Evolutionary conservation across 2,797 vertebrate species (phyloP).

Genomic region (Oreochromis mossambicus): DNA sequence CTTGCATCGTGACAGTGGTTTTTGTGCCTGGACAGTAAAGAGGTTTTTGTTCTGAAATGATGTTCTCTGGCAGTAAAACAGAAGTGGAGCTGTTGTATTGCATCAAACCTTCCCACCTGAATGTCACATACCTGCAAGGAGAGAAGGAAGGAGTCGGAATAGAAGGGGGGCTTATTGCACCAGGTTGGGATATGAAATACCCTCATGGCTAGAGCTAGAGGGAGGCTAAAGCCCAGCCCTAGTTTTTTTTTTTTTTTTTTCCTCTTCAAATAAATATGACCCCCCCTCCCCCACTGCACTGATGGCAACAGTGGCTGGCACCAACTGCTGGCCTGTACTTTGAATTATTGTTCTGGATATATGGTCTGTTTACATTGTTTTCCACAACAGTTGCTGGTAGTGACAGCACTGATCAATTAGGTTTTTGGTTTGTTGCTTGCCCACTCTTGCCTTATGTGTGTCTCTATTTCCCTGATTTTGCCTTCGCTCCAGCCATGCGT

Average conservation of each 20-base stretch:
- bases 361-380: neutral
- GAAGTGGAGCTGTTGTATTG: constrained; percentile 23
- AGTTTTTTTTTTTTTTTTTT: constrained; percentile 20
- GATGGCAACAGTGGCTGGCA: constrained; percentile 56
- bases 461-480: neutral
- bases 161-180: constrained; percentile 30
- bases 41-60: neutral
- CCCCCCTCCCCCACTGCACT: constrained; percentile 52
- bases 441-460: neutral
- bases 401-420: constrained; percentile 14
- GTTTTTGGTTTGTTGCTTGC: neutral
- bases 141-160: constrained; percentile 16
- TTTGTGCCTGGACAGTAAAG: neutral
- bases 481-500: neutral
- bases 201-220: constrained; percentile 40
- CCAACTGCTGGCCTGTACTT: constrained; percentile 19
- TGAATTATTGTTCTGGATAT: neutral
- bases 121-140: constrained; percentile 48
- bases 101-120: constrained; percentile 27
- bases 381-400: neutral
- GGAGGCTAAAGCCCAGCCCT: constrained; percentile 53
- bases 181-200: constrained; percentile 56
- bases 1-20: neutral
- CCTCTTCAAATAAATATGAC: neutral
- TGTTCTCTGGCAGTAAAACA: neutral